These are phyloP conservation scores for Catharus fuscescens DNA, from an alignment of 2,113 vertebrate species.

Conservation along the genomic window DNA sequence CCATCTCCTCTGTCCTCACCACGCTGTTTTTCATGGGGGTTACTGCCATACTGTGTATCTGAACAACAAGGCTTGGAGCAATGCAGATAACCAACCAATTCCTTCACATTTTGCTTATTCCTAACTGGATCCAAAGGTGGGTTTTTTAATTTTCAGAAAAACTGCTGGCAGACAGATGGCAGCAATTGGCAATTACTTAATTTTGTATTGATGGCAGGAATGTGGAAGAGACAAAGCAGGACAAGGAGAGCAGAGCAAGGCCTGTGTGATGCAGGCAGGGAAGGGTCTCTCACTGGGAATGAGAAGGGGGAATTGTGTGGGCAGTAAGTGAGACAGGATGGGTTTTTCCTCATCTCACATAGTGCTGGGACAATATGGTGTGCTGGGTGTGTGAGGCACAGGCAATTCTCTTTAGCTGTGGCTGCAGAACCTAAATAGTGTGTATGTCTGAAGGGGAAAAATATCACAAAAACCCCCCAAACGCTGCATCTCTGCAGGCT, in stretches of 20 bases:
- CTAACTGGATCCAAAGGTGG: background rate
- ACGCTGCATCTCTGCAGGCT: background rate
- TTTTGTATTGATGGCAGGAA: background rate
- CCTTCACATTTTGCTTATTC: background rate
- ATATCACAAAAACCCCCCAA: accelerated
- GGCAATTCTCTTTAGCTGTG: background rate
- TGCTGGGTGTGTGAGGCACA: too few species aligned
- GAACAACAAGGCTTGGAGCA: background rate
- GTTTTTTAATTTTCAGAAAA: background rate
- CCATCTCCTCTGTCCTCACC: background rate
- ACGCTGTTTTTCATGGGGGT: accelerated
- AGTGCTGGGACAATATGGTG: background rate
- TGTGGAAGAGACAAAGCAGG: background rate
- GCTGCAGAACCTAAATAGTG: background rate
- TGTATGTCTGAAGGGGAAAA: accelerated
- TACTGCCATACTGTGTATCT: background rate
- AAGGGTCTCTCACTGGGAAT: accelerated
- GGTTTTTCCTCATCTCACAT: accelerated
- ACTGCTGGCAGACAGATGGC: background rate
- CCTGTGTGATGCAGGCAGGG: accelerated
- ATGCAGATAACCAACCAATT: background rate
- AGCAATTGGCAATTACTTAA: background rate
- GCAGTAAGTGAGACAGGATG: background rate
- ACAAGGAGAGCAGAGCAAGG: background rate
- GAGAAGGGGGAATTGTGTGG: accelerated